Evolutionary conservation across 35 echinoderm and acorn worm species (phyloP).

Genomic region (Nesometra sesokonis): DNA sequence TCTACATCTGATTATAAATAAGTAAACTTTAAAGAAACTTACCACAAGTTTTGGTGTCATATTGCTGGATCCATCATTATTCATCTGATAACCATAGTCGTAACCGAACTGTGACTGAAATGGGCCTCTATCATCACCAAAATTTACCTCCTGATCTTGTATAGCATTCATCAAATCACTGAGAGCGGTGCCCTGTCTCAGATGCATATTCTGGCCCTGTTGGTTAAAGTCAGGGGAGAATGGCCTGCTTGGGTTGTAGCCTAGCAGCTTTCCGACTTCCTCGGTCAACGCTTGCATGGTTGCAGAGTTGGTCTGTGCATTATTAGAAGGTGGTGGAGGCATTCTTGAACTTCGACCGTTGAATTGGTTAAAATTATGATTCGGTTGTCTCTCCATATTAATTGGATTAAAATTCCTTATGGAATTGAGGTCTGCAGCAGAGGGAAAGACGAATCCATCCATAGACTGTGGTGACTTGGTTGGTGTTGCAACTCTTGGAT

Average conservation of each 20-base stretch:
- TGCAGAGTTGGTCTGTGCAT: neutral
- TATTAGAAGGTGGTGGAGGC: neutral
- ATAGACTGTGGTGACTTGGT: neutral
- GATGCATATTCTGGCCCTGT: too few species aligned
- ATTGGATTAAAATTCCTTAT: neutral
- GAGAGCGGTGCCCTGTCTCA: neutral
- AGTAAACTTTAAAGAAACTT: neutral
- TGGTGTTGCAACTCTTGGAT: neutral
- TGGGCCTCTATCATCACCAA: neutral
- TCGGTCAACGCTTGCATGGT: neutral
- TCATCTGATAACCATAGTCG: neutral
- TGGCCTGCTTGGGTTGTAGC: too few species aligned
- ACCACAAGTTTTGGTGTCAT: neutral
- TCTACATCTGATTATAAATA: too few species aligned
- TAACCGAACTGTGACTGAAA: neutral
- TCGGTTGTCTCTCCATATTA: neutral
- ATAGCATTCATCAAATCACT: neutral
- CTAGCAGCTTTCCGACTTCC: neutral
- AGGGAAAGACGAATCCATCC: neutral
- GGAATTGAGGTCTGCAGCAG: neutral
- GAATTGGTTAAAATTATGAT: neutral
- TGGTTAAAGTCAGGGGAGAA: too few species aligned
- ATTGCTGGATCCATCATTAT: neutral
- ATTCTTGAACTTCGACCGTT: neutral
- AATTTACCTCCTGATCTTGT: neutral